phyloP scores from a whole-genome alignment of 2,888 invertebrate genomes.

The Frankliniella fusca region DNA sequence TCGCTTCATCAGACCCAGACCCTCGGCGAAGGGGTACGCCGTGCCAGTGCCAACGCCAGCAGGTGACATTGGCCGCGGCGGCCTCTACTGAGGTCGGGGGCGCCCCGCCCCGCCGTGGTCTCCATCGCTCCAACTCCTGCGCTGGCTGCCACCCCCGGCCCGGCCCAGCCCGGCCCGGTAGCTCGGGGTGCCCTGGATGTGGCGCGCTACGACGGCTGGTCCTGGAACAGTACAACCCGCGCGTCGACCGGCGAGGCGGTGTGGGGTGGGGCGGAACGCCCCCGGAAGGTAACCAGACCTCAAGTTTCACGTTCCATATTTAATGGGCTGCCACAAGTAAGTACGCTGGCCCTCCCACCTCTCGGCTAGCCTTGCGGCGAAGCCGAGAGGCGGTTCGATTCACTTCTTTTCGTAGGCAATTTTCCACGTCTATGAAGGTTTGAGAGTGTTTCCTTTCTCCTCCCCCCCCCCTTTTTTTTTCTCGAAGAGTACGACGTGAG shows the following conservation, averaged over 20 bases:
- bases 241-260: neutral
- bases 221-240: neutral
- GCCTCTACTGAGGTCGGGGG: neutral
- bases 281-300: constrained; percentile 18
- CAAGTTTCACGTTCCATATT: constrained; percentile 24
- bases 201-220: neutral
- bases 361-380: neutral
- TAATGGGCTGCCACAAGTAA: constrained; percentile 14
- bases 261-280: neutral
- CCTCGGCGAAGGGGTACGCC: no score
- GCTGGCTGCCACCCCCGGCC: neutral
- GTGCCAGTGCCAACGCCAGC: no score
- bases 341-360: neutral
- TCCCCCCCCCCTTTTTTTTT: neutral
- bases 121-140: neutral
- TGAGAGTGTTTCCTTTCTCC: neutral
- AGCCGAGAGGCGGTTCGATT: neutral
- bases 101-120: neutral
- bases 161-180: neutral
- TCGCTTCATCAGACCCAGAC: no score
- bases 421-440: no score
- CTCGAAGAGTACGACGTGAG: neutral
- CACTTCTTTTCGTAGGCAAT: no score
- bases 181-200: neutral
- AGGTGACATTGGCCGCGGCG: neutral